Evolutionary conservation across 2,113 vertebrate species (phyloP).

Genomic region (Chlorodrepanis virens): DNA sequence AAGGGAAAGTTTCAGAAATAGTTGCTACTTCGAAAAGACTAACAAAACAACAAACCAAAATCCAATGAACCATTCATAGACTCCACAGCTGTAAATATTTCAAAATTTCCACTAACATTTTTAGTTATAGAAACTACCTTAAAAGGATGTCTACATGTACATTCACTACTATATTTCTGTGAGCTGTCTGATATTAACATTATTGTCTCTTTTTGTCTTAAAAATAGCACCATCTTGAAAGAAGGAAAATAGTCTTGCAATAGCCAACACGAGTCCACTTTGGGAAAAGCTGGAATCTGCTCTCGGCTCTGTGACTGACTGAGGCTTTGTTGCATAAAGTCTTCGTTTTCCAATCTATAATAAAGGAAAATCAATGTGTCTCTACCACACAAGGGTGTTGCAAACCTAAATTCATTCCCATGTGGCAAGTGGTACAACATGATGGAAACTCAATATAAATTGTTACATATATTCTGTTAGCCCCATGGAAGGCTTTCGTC

Average conservation of each 20-base stretch:
- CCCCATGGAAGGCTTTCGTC: conserved; percentile 34
- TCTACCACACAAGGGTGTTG: neutral
- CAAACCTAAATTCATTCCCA: conserved; percentile 20
- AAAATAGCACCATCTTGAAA: neutral
- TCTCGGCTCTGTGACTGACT: neutral
- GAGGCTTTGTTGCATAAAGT: conserved; percentile 7
- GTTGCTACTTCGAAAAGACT: neutral
- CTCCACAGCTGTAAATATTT: neutral
- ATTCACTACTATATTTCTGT: neutral
- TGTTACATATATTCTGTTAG: conserved; percentile 47
- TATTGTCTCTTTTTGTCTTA: neutral
- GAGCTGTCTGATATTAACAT: neutral
- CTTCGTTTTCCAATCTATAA: conserved; percentile 34
- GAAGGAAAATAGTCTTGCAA: neutral
- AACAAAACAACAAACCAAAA: neutral
- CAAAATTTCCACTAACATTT: neutral
- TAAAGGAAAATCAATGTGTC: conserved; percentile 44
- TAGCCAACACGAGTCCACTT: neutral
- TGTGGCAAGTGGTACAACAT: conserved; percentile 3
- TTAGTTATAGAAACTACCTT: neutral
- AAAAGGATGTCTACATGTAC: neutral
- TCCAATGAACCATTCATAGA: neutral
- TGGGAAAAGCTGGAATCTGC: neutral
- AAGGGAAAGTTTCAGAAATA: neutral
- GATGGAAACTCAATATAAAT: conserved; percentile 55